phyloP scores from a whole-genome alignment of 2,888 invertebrate species.

The Lumbricus terrestris region DNA sequence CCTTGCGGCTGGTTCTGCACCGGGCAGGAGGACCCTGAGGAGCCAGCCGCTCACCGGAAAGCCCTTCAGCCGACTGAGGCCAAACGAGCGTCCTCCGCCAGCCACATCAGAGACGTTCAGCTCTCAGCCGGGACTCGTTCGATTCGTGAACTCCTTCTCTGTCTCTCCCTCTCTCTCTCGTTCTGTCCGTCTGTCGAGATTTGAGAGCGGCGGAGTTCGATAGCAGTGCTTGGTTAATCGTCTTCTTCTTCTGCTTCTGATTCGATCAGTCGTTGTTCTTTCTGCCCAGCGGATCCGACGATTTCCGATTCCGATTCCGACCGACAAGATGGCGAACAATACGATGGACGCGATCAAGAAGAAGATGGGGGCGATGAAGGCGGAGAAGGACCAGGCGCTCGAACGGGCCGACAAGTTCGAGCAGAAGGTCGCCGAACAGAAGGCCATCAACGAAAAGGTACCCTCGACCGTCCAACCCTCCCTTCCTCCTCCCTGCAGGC shows the following conservation, averaged over 20 bases:
- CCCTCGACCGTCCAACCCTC: not conserved
- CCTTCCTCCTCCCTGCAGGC: not conserved
- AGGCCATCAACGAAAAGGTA: conserved; percentile 67
- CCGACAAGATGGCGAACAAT: not conserved
- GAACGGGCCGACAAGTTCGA: conserved; percentile 94
- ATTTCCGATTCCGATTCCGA: too few species aligned
- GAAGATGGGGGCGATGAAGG: conserved; percentile 99
- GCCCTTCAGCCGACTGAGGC: not conserved
- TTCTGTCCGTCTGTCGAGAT: too few species aligned
- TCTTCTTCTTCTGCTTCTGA: not conserved
- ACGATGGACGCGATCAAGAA: conserved; percentile 97
- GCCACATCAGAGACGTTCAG: not conserved
- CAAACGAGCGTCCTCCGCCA: too few species aligned
- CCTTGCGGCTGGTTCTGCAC: too few species aligned
- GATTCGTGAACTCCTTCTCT: not conserved
- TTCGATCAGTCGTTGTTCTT: not conserved
- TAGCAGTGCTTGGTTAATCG: too few species aligned
- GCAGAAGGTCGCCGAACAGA: conserved; percentile 79
- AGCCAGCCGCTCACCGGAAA: not conserved
- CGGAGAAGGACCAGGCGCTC: conserved; percentile 99
- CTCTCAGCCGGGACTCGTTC: not conserved
- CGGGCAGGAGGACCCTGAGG: not conserved
- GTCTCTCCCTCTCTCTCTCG: not conserved
- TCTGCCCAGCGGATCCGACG: not conserved
- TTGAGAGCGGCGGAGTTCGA: too few species aligned